Conservation (phyloP, 2,888 invertebrate genomes). For the Melanophora roralis region DNA sequence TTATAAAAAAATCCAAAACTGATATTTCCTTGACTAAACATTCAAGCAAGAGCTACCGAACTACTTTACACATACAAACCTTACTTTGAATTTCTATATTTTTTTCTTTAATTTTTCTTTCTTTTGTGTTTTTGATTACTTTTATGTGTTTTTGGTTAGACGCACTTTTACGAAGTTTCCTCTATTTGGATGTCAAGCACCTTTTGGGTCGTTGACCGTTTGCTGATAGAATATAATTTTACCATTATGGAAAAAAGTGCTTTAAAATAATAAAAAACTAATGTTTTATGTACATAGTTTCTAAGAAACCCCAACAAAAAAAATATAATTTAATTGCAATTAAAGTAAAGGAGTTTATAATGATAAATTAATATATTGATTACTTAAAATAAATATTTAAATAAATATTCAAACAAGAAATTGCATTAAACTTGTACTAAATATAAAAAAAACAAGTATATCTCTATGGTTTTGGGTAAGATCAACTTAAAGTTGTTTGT, state of each 20-base stretch:
- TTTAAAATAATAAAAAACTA: slow-evolving; percentile 15
- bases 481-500: too few species aligned
- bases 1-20: not conserved
- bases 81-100: slow-evolving; percentile 11
- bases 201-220: slow-evolving; percentile 56
- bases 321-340: too few species aligned
- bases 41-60: slow-evolving; percentile 16
- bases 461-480: too few species aligned
- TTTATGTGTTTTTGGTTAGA: slow-evolving; percentile 21
- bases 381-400: too few species aligned
- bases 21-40: slow-evolving; percentile 41
- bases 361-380: too few species aligned
- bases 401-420: too few species aligned
- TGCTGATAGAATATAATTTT: not conserved
- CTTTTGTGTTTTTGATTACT: not conserved
- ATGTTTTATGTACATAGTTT: too few species aligned
- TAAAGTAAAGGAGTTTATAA: too few species aligned
- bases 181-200: slow-evolving; percentile 52
- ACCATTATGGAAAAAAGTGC: slow-evolving; percentile 2
- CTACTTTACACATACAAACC: not conserved
- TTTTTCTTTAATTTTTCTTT: not conserved
- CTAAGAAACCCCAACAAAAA: too few species aligned
- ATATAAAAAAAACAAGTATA: too few species aligned
- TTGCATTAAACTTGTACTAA: too few species aligned
- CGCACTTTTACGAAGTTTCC: slow-evolving; percentile 55